Evolutionary conservation across 2,113 vertebrate species (phyloP), one percentile per base, ranked within the genome.

Genomic region (Rhinolophus ferrumequinum): DNA sequence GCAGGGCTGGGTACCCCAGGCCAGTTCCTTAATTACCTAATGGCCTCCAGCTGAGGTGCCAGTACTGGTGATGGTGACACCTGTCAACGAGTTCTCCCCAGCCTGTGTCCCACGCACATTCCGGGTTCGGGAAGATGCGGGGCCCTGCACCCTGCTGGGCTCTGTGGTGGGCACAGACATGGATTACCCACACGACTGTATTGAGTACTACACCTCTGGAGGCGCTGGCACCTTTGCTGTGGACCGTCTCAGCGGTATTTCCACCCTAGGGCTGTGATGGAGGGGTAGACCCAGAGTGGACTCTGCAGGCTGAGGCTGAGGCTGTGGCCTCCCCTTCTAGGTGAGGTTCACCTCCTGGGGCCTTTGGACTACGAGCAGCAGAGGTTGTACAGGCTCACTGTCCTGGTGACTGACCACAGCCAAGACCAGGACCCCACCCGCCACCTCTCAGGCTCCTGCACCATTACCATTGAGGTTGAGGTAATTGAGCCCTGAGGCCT

Each of bases 31-130:
- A 41, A 97, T 33, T 38, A 14, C 30, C 81, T 77, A 58, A 88
- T 58, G 64, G 35, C 44, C 70, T 7, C 35, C 97, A 99, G 99
- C 98, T 73, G 96, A n/a, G 0, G 98, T 99, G 84, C 98, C 98
- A 0, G 95, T 99, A 67, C 96, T 99, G 0, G 96, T 99, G 98
- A 98, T 66, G 0, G 98, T 99, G 96, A 99, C 98, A 0, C 98
- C 98, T 0, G 93, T 98, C 97, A 99, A 99, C 0, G 98, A 99
- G 82, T 98, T 98, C 89, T 4, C 76, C 10, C 99, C 99, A 0
- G 7, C 3, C 0, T 99, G 99, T 84, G 83, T 0, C 0, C 1
- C 82, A 35, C 67, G 84, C 7, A n/a, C 73, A 1, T 99, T 98
- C 97, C 88, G 73, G 0, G 93, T 99, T 79, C 96, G 8, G 2